Conservation (phyloP, 2,888 invertebrate genomes). For the Plemyria rubiginata region DNA sequence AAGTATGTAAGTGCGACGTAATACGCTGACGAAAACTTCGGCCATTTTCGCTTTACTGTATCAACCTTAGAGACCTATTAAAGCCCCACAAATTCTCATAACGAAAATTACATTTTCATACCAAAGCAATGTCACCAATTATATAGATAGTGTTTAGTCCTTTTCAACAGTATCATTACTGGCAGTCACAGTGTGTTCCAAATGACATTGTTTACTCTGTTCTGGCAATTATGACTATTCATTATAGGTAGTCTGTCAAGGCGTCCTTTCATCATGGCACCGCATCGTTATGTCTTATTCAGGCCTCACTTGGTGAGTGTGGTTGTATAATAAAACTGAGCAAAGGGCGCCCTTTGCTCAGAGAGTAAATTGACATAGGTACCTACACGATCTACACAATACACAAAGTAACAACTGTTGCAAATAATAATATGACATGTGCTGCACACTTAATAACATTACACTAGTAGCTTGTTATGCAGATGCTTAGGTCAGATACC, state of each 20-base stretch:
- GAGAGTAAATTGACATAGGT: slow-evolving; percentile 10
- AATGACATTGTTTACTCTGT: slow-evolving; percentile 51
- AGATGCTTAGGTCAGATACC: no score
- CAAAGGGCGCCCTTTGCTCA: slow-evolving; percentile 2
- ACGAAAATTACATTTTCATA: slow-evolving; percentile 14
- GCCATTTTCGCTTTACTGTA: slow-evolving; percentile 11
- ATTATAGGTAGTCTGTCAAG: slow-evolving; percentile 62
- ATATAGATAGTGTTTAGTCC: slow-evolving; percentile 28
- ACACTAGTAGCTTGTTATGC: no score
- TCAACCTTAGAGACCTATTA: slow-evolving; percentile 17
- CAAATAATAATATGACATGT: background rate
- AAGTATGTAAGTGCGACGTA: background rate
- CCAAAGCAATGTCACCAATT: slow-evolving; percentile 17
- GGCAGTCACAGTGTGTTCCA: slow-evolving; percentile 56
- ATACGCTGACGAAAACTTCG: slow-evolving; percentile 5
- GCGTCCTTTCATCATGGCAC: slow-evolving; percentile 69
- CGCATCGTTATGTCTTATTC: slow-evolving; percentile 73
- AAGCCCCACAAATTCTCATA: slow-evolving; percentile 17
- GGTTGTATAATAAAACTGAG: slow-evolving; percentile 64
- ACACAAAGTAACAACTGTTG: background rate
- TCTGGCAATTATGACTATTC: slow-evolving; percentile 74
- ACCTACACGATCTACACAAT: background rate
- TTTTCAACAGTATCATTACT: slow-evolving; percentile 40
- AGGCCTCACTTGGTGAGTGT: slow-evolving; percentile 52
- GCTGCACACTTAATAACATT: no score